These are phyloP conservation scores for Drosophila pruinosa DNA, from an alignment of 1,140 invertebrate genomes.

Conservation along the genomic window DNA sequence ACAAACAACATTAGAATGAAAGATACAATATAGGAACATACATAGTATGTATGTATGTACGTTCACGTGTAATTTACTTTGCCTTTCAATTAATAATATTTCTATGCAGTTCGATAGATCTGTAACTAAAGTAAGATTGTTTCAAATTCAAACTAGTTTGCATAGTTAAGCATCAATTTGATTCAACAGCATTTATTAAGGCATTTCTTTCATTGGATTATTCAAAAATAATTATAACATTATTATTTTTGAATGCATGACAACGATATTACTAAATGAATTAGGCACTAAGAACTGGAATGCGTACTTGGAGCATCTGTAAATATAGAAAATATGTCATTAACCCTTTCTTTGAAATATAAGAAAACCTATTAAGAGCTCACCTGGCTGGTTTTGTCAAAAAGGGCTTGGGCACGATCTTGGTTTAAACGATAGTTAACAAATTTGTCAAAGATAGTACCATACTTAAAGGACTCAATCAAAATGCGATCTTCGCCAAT, in stretches of 20 bases:
- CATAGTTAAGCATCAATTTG: no score
- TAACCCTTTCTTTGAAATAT: background rate
- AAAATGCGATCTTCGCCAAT: conserved; percentile 89
- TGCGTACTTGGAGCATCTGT: conserved; percentile 77
- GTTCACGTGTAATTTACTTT: no score
- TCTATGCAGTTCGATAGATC: no score
- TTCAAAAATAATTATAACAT: background rate
- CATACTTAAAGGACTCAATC: conserved; percentile 85
- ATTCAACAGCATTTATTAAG: no score
- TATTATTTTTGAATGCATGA: background rate
- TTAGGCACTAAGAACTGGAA: conserved; percentile 51
- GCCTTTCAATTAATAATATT: no score
- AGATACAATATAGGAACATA: no score
- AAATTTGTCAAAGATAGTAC: conserved; percentile 87
- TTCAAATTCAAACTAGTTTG: no score
- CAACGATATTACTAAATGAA: background rate
- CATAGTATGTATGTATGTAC: no score
- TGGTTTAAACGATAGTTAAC: conserved; percentile 86
- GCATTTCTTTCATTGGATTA: conserved; percentile 2
- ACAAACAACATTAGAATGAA: no score
- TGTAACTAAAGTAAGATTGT: no score
- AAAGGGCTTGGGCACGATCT: conserved; percentile 85
- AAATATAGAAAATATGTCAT: conserved; percentile 10
- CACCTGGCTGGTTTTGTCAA: conserved; percentile 84
- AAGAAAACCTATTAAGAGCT: background rate